Conservation (phyloP, 2,113 vertebrate species). For the Rhinolophus sinicus region DNA sequence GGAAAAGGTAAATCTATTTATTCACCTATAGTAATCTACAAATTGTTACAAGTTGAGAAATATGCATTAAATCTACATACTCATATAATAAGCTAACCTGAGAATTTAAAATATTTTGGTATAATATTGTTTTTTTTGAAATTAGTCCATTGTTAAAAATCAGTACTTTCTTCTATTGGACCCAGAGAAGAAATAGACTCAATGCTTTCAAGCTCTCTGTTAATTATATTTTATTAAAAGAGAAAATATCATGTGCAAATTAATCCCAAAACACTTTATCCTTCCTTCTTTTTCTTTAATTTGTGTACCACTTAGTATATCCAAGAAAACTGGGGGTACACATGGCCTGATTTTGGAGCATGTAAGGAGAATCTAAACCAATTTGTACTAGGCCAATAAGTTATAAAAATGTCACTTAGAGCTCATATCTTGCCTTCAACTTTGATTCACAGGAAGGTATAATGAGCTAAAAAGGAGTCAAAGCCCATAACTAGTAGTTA, state of each 20-base stretch:
- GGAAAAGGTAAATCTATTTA: neutral
- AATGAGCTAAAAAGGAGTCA: neutral
- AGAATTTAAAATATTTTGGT: neutral
- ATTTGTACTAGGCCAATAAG: neutral
- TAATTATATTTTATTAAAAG: neutral
- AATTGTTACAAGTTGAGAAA: neutral
- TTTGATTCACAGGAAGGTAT: neutral
- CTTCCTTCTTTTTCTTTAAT: neutral
- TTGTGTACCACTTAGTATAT: neutral
- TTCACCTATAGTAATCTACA: neutral
- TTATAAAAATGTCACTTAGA: neutral
- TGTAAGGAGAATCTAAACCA: neutral
- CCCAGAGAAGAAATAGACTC: neutral
- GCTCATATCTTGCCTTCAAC: neutral
- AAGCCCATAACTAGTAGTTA: neutral
- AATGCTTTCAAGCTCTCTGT: neutral
- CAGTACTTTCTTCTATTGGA: neutral
- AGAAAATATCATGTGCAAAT: slow-evolving; percentile 14
- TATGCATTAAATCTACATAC: neutral
- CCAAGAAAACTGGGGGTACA: neutral
- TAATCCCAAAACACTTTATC: neutral
- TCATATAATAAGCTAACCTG: neutral
- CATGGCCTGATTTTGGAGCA: neutral
- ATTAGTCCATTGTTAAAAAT: neutral
- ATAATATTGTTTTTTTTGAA: neutral